Percentiles rank a stretch among this genome's conserved stretches.
phyloP scores from a whole-genome alignment of 1,140 invertebrate genomes.

The Procambarus clarkii region DNA sequence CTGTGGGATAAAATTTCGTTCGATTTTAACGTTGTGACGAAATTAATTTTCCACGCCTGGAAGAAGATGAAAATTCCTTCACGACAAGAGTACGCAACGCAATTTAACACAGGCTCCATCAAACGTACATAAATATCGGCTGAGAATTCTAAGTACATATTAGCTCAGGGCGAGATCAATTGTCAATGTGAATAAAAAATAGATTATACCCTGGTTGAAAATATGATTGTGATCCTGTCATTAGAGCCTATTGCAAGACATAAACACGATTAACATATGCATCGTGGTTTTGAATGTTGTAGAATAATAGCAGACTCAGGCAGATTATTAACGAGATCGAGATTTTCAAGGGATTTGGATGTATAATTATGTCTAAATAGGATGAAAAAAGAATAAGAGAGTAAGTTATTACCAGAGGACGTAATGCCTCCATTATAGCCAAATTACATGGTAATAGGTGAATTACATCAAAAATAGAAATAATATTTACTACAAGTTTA shows the following conservation, averaged over 20 bases:
- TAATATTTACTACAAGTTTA: neutral
- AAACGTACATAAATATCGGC: conserved; percentile 18
- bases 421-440: conserved; percentile 24
- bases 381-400: conserved; percentile 43
- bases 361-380: conserved; percentile 53
- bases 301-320: conserved; percentile 42
- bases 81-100: neutral
- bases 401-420: conserved; percentile 45
- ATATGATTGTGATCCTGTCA: conserved; percentile 54
- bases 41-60: neutral
- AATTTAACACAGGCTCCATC: conserved; percentile 3
- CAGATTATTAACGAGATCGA: conserved; percentile 46
- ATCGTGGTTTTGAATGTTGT: conserved; percentile 43
- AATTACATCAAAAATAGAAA: conserved; percentile 32
- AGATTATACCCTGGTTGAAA: conserved; percentile 13
- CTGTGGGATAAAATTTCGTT: conserved; percentile 1
- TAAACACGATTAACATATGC: conserved; percentile 52
- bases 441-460: conserved; percentile 42
- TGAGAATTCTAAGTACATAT: conserved; percentile 41
- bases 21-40: conserved; percentile 14
- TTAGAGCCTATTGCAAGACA: conserved; percentile 50
- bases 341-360: conserved; percentile 2
- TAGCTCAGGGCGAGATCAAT: conserved; percentile 54
- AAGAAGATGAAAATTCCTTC: conserved; percentile 13
- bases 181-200: conserved; percentile 43